phyloP scores from a whole-genome alignment of 1,140 invertebrate species.

The Oedothorax gibbosus region DNA sequence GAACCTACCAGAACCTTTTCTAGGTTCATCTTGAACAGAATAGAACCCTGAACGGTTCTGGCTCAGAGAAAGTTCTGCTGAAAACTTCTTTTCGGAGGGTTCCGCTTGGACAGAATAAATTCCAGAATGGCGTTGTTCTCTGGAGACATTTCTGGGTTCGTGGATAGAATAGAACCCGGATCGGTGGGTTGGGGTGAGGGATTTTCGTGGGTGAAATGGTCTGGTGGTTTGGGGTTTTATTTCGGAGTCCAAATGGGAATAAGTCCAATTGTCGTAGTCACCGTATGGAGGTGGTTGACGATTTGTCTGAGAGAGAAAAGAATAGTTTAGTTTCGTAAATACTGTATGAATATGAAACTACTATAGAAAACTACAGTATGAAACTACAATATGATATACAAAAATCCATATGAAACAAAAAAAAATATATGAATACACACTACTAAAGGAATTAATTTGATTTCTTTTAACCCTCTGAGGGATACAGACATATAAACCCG shows the following conservation, averaged over 20 bases:
- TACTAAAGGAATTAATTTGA: too few relatives aligned
- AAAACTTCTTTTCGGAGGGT: not conserved
- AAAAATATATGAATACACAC: too few relatives aligned
- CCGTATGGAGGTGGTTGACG: constrained; percentile 23
- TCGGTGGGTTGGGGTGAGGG: constrained; percentile 1
- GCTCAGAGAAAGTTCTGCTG: not conserved
- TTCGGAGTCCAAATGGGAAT: not conserved
- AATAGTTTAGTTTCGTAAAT: not conserved
- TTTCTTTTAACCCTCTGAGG: too few relatives aligned
- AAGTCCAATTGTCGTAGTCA: constrained; percentile 45
- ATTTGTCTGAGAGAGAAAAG: not conserved
- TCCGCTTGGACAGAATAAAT: not conserved
- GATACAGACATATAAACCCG: too few relatives aligned
- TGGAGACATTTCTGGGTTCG: not conserved
- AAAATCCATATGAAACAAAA: too few relatives aligned
- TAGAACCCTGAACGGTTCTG: constrained; percentile 27
- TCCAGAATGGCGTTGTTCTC: not conserved
- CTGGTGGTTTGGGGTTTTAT: not conserved
- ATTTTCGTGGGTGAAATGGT: not conserved
- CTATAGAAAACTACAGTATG: too few relatives aligned
- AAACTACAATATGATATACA: too few relatives aligned
- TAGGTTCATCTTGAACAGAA: not conserved
- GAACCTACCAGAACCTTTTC: not conserved
- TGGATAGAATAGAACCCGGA: constrained; percentile 26
- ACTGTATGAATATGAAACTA: not conserved